These are phyloP conservation scores for Aporophyla nigra DNA, from an alignment of 2,888 invertebrate genomes.

Conservation along the genomic window DNA sequence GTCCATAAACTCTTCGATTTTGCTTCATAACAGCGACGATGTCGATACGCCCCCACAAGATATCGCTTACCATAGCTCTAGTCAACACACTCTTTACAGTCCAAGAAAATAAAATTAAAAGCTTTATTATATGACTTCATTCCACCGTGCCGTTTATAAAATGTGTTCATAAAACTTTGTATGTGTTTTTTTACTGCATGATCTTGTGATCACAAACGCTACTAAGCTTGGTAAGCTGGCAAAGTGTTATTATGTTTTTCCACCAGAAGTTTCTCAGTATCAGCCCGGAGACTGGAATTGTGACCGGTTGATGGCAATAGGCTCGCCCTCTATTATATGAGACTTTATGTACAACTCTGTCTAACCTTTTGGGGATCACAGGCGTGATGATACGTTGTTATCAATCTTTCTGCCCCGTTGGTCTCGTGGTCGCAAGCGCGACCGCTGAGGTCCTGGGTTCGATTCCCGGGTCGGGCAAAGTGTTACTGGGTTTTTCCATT, in stretches of 20 bases:
- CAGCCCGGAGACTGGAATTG: background rate
- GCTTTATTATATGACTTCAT: constrained; percentile 57
- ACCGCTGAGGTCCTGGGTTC: no score
- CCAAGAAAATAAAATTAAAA: constrained; percentile 53
- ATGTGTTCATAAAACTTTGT: constrained; percentile 31
- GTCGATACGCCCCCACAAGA: constrained; percentile 56
- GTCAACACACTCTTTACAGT: constrained; percentile 62
- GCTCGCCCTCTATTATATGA: background rate
- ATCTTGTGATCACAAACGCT: background rate
- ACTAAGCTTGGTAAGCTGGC: background rate
- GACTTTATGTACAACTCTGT: background rate
- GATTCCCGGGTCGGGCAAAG: no score
- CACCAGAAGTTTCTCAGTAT: background rate
- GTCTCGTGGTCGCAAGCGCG: no score
- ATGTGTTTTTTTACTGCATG: constrained; percentile 15
- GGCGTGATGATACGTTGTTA: background rate
- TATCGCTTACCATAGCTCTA: constrained; percentile 53
- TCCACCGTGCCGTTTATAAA: constrained; percentile 45
- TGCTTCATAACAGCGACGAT: constrained; percentile 45
- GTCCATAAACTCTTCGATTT: constrained; percentile 48
- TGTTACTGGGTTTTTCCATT: no score
- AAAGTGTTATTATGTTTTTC: background rate
- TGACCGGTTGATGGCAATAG: background rate
- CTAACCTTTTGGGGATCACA: background rate
- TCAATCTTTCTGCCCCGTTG: constrained; percentile 9